These are phyloP conservation scores for Elachura formosa DNA, from an alignment of 2,113 vertebrate genomes.

Conservation along the genomic window DNA sequence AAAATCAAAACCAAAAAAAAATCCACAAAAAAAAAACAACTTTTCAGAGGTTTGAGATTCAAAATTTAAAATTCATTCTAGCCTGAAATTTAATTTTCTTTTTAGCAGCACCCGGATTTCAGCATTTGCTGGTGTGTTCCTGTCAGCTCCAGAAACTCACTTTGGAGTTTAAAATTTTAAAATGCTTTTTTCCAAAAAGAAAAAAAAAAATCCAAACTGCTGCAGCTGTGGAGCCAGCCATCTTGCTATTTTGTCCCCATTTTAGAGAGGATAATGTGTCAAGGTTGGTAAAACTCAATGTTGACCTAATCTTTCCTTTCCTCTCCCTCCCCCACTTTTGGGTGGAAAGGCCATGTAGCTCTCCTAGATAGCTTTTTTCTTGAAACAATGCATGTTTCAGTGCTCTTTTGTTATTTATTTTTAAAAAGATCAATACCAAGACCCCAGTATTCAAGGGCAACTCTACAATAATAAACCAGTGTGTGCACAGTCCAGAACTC, in stretches of 20 bases:
- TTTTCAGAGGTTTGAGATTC: background rate
- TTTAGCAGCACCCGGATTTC: background rate
- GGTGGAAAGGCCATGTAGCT: slow-evolving; percentile 43
- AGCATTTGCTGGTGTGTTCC: background rate
- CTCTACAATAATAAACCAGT: slow-evolving; percentile 66
- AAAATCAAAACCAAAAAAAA: background rate
- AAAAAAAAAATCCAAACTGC: slow-evolving; percentile 6
- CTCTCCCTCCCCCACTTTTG: slow-evolving; percentile 48
- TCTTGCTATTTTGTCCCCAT: slow-evolving; percentile 75
- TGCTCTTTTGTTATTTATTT: slow-evolving; percentile 60
- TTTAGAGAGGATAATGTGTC: slow-evolving; percentile 66
- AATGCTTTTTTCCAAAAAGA: background rate
- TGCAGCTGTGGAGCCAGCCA: slow-evolving; percentile 70
- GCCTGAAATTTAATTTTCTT: slow-evolving; percentile 31
- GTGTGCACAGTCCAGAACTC: slow-evolving; percentile 37
- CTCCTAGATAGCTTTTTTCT: slow-evolving; percentile 46
- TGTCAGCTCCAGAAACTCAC: background rate
- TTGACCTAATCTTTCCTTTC: slow-evolving; percentile 59
- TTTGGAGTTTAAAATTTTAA: slow-evolving; percentile 36
- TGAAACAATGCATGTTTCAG: slow-evolving; percentile 34
- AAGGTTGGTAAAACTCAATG: slow-evolving; percentile 69
- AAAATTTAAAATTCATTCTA: slow-evolving; percentile 48
- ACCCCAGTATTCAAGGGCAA: slow-evolving; percentile 67
- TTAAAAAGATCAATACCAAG: slow-evolving; percentile 66
- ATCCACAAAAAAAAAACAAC: background rate